Evolutionary conservation across 1,140 invertebrate genomes (phyloP).

Genomic region (Tetramorium parvispinum): DNA sequence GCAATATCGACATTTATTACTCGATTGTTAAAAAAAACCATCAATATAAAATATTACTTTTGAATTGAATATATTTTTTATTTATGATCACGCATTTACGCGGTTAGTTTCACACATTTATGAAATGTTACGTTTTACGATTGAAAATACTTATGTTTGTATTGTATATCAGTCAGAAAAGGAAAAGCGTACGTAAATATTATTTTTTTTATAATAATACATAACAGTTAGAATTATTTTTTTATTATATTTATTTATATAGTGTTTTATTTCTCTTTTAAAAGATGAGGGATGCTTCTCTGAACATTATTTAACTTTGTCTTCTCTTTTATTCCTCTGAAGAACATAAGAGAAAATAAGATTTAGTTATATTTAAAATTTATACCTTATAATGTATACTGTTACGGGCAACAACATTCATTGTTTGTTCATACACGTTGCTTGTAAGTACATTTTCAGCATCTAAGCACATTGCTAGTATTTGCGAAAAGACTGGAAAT

Average conservation of each 20-base stretch:
- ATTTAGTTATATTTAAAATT: conserved; percentile 17
- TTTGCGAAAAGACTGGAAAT: background rate
- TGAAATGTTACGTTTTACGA: background rate
- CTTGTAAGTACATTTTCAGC: conserved; percentile 1
- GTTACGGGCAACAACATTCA: background rate
- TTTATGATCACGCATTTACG: conserved; percentile 3
- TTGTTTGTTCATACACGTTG: background rate
- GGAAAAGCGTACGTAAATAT: background rate
- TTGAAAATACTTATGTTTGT: background rate
- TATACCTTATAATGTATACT: background rate
- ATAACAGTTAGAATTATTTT: background rate
- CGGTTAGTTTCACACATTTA: background rate
- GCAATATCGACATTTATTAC: conserved; percentile 31
- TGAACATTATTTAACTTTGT: background rate
- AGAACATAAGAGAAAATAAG: background rate
- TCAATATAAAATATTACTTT: conserved; percentile 33
- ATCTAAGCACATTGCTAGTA: background rate
- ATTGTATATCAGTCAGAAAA: background rate
- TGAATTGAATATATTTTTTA: conserved; percentile 35
- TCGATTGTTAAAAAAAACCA: conserved; percentile 37
- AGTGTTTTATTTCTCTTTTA: background rate
- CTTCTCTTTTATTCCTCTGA: background rate
- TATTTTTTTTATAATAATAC: background rate
- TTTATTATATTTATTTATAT: background rate
- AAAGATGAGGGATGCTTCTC: background rate